Percentiles rank a stretch among this genome's conserved stretches.
Conservation (phyloP, 2,113 vertebrate genomes). For the Oryzias melastigma region DNA sequence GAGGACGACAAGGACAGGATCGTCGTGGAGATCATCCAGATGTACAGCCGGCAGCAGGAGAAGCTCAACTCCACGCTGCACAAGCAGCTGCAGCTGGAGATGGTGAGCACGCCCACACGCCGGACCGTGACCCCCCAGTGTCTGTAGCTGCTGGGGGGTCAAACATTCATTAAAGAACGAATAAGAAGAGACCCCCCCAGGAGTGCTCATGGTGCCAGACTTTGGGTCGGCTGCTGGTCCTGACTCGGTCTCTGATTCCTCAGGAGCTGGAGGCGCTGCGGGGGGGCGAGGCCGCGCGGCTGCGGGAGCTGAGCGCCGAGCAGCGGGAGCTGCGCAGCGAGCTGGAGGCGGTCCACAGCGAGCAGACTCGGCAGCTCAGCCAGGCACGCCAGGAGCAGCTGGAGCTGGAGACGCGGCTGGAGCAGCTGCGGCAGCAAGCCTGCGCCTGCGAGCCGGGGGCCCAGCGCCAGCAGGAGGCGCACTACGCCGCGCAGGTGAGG, state of each 20-base stretch:
- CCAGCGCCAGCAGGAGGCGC: slow-evolving; percentile 89
- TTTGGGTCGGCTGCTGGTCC: background rate
- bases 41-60: slow-evolving; percentile 93
- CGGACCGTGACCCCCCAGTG: no score
- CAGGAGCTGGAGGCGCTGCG: slow-evolving; percentile 86
- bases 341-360: slow-evolving; percentile 90
- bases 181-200: no score
- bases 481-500: slow-evolving; percentile 91
- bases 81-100: slow-evolving; percentile 93
- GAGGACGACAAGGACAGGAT: slow-evolving; percentile 96
- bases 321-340: slow-evolving; percentile 91
- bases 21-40: slow-evolving; percentile 96
- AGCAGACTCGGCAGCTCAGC: slow-evolving; percentile 91
- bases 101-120: slow-evolving; percentile 76
- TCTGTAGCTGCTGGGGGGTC: no score
- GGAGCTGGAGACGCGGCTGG: slow-evolving; percentile 91
- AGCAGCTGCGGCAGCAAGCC: slow-evolving; percentile 92
- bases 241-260: slow-evolving; percentile 26
- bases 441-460: slow-evolving; percentile 88
- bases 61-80: slow-evolving; percentile 90
- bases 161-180: background rate
- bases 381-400: slow-evolving; percentile 92
- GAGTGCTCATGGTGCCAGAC: no score
- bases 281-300: slow-evolving; percentile 78
- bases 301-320: slow-evolving; percentile 90